Evolutionary conservation across 2,113 vertebrate species (phyloP).

Genomic region (Ceyx melanurus): DNA sequence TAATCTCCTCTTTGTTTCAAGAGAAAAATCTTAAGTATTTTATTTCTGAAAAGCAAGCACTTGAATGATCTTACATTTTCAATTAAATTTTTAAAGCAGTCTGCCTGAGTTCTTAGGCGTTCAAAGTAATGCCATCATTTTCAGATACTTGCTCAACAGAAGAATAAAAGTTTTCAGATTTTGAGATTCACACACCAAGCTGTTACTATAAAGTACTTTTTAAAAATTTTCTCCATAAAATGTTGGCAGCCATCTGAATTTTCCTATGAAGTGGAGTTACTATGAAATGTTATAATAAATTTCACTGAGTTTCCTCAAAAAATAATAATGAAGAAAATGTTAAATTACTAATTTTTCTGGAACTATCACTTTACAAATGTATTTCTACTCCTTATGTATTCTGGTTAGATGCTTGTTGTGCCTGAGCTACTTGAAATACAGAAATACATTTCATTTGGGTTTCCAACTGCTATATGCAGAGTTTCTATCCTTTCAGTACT

Average conservation of each 20-base stretch:
- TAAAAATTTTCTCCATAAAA: background rate
- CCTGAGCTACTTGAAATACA: constrained; percentile 7
- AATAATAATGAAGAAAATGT: background rate
- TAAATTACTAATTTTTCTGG: background rate
- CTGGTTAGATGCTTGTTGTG: background rate
- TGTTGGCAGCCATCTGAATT: background rate
- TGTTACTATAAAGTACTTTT: background rate
- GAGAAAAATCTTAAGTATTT: background rate
- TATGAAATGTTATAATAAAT: background rate
- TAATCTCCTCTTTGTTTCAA: background rate
- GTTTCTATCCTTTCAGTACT: background rate
- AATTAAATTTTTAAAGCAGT: background rate
- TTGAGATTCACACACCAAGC: background rate
- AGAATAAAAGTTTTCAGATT: background rate
- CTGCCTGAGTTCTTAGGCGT: background rate
- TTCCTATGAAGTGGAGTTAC: background rate
- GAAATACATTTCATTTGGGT: background rate
- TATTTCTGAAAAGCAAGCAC: background rate
- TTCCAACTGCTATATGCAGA: background rate
- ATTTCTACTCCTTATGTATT: background rate
- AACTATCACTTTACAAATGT: background rate
- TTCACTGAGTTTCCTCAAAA: background rate
- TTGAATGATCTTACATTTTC: background rate
- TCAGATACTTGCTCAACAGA: background rate
- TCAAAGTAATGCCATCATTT: background rate